Conservation (phyloP, 1,140 invertebrate genomes). For the Brachionus rotundiformis region DNA sequence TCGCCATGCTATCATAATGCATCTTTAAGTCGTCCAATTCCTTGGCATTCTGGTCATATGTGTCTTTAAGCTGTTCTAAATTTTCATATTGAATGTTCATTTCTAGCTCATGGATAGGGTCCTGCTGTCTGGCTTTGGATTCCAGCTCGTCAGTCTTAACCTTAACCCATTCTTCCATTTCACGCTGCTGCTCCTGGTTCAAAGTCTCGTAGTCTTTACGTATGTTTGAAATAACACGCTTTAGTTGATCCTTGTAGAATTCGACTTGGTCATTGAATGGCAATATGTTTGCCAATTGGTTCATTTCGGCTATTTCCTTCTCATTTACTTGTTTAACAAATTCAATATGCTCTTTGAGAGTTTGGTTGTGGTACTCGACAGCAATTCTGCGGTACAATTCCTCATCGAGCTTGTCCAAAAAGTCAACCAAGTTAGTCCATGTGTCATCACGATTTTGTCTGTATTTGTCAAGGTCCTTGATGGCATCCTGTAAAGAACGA, state of each 20-base stretch:
- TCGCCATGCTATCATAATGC: slow-evolving; percentile 7
- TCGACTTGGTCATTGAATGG: slow-evolving; percentile 52
- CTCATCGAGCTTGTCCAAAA: slow-evolving; percentile 25
- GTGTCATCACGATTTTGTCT: slow-evolving; percentile 16
- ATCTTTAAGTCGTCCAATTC: slow-evolving; percentile 19
- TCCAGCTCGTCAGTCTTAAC: slow-evolving; percentile 22
- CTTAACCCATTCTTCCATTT: slow-evolving; percentile 49
- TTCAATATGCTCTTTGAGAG: slow-evolving; percentile 24
- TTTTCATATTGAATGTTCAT: slow-evolving; percentile 45
- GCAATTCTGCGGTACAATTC: slow-evolving; percentile 17
- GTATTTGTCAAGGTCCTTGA: not conserved
- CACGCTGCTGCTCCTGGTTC: slow-evolving; percentile 7
- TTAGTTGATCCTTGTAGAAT: slow-evolving; percentile 50
- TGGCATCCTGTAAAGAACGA: not conserved
- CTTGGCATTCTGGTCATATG: slow-evolving; percentile 5
- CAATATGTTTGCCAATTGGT: slow-evolving; percentile 18
- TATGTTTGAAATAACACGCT: slow-evolving; percentile 26
- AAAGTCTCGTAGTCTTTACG: slow-evolving; percentile 7
- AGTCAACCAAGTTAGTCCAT: not conserved
- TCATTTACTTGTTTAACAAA: slow-evolving; percentile 46
- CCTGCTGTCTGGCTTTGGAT: not conserved
- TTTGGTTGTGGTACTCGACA: slow-evolving; percentile 47
- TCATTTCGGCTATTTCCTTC: slow-evolving; percentile 25
- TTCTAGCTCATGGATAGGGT: slow-evolving; percentile 13
- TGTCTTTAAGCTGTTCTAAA: not conserved